Conservation (phyloP, 2,888 invertebrate species). For the Drosophila siamana region DNA sequence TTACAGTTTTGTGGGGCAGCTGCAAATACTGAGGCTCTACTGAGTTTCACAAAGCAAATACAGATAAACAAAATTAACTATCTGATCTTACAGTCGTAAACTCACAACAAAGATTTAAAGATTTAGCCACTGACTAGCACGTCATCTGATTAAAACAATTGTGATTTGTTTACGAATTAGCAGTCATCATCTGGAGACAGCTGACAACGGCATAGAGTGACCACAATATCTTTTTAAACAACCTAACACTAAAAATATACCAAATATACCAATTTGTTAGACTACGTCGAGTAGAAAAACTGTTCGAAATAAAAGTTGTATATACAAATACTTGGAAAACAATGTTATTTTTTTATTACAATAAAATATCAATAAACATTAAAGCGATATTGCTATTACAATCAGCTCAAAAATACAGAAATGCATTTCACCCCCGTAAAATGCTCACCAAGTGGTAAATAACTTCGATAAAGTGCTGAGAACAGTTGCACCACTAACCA, state of each 20-base stretch:
- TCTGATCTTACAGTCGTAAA: background rate
- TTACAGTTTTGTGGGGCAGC: too few relatives aligned
- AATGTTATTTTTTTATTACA: too few relatives aligned
- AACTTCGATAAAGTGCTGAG: background rate
- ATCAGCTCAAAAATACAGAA: background rate
- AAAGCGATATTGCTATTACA: too few relatives aligned
- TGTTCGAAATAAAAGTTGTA: too few relatives aligned
- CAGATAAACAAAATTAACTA: background rate
- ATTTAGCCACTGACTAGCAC: background rate
- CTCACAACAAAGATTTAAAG: background rate
- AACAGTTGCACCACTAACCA: too few relatives aligned
- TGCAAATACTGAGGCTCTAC: too few relatives aligned
- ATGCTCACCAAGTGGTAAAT: too few relatives aligned
- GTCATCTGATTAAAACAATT: background rate
- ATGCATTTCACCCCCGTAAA: too few relatives aligned
- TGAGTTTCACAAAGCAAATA: too few relatives aligned
- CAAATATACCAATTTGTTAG: background rate
- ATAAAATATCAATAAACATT: too few relatives aligned
- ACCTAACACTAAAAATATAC: background rate
- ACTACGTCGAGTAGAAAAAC: too few relatives aligned
- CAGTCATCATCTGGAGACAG: background rate
- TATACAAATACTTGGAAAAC: too few relatives aligned
- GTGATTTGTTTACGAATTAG: background rate
- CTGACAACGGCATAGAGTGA: conserved; percentile 2
- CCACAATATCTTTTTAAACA: background rate